Evolutionary conservation across 2,797 vertebrate genomes (phyloP), one percentile per base, ranked within the genome.

Genomic region (Numenius phaeopus): DNA sequence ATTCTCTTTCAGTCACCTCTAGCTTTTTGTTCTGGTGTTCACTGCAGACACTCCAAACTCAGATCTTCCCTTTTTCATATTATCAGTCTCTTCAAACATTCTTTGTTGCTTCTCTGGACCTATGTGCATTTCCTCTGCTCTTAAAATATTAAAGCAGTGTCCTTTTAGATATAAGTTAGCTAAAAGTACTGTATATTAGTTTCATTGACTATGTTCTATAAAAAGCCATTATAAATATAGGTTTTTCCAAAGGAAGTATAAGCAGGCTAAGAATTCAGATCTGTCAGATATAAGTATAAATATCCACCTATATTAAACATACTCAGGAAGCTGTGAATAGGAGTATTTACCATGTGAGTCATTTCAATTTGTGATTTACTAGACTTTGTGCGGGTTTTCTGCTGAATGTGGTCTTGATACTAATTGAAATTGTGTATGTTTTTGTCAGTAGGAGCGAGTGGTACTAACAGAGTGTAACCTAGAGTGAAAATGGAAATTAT

Each of bases 71-170:
- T 69, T 86, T 90, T 91, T 59, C 20, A 9, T 84, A 32, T 42
- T 55, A 42, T 21, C 42, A 55, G 14, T 71, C 26, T 82, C 44
- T 87, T 92, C 64, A 84, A 32, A 72, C 0, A 0, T 87, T 52
- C 2, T 37, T 85, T 73, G 76, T 79, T 66, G 2, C 34, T 93
- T 83, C 64, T 80, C 64, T 92, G 55, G 19, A 75, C 59, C 19
- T 70, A 32, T 10, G 4, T 77, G 61, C 42, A 72, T 94, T 96
- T 96, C 69, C 64, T 34, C 46, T 81, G 67, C 75, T 89, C 49
- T 89, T 95, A 80, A 96, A 96, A 95, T 95, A 95, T 95, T 95
- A 85, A 97, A 94, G 59, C 66, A 55, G 10, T 21, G 26, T 89
- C 61, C 61, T 95, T 93, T 94, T 54, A 95, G 61, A 65, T 75